Evolutionary conservation across 2,888 invertebrate species (phyloP), one percentile per base, ranked within the genome.

Genomic region (Anticlea derivata): DNA sequence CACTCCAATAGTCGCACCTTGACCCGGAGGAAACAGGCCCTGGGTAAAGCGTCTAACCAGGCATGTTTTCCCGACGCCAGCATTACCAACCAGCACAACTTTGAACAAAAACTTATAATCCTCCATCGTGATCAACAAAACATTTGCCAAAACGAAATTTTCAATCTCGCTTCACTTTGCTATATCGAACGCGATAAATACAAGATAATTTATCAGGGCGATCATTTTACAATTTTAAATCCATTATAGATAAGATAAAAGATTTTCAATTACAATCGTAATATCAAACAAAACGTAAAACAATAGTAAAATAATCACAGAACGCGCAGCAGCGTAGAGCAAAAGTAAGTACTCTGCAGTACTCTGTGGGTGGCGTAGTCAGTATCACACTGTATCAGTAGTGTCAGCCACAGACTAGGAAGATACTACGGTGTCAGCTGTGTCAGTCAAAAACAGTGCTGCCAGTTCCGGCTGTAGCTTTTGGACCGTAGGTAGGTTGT

Each of bases 81-180:
- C 98, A 91, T 99, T 99, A 41, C 99, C 99, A 64, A 99, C 98
- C 61, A 99, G 92, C 60, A 99, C 99, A 69, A 99, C 98, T 95
- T 99, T 99, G 86, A 99, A 99, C 67, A 99, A 93, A 93, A 98
- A 99, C 91, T 98, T 99, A 91, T 99, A 99, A 92, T 99, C 99
- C 91, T 98, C 98, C 98, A 98, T 98, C 65, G 65, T 75, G 74
- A 79, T 61, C 70, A 78, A 70, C 73, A 68, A 83, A 74, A 81
- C 86, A 86, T 87, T 78, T 76, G 75, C 70, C 23, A 35, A 49
- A 72, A 70, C 66, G 66, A 68, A 67, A 72, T 66, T 54, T 67
- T 64, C 68, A 70, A 68, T 75, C 73, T 72, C 78, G 54, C 66
- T 81, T 84, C 83, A 83, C 79, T 83, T 81, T 78, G 73, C 65